Base-by-base conservation (phyloP, 2,113 vertebrate species). In the Chionis minor region DNA sequence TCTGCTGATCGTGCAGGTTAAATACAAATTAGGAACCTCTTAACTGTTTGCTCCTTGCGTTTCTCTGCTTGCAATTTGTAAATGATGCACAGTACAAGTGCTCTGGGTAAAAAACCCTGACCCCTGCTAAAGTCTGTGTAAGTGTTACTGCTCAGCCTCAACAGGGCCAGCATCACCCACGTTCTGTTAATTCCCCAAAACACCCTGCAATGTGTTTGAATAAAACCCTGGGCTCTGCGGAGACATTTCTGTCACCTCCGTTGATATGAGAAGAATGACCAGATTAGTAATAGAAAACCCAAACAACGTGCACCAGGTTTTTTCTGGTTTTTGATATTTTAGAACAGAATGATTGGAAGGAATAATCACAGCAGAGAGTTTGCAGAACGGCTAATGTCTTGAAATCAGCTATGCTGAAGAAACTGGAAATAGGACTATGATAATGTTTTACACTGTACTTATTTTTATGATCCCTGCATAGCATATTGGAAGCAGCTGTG, bases 401-500 rank as follows among this genome's bases (percentile, higher is more conserved):
- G 80, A 81, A 72, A 85, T 30, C 32, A 88, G 45, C 73, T 56
- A n/a, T 42, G n/a, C 33, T 71, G 79, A 28, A 56, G 61, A 33
- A 88, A 84, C 49, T 72, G 56, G 82, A 90, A 96, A 86, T 79
- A 81, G 62, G 54, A 51, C 59, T 71, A 35, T 92, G 88, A 93
- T 54, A 86, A 79, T 96, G 94, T 84, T 96, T 97, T 96, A 96
- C 95, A 81, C 88, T 84, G 61, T 81, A 93, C 90, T 96, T 89
- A 54, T 51, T 93, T 96, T 96, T 95, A 95, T 92, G 94, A 90
- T 94, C 45, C 51, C 44, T 13, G 61, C 42, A 51, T 27, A 93
- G 65, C 94, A 84, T 88, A 95, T 92, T 96, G 92, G 92, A 95
- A 95, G 90, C 96, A 97, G 95, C 95, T 95, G 97, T 88, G 85